A percentile compares a stretch with the other conserved stretches of the same genome.
These are phyloP conservation scores for Pammene fasciana DNA, from an alignment of 2,888 invertebrate genomes.

Conservation along the genomic window DNA sequence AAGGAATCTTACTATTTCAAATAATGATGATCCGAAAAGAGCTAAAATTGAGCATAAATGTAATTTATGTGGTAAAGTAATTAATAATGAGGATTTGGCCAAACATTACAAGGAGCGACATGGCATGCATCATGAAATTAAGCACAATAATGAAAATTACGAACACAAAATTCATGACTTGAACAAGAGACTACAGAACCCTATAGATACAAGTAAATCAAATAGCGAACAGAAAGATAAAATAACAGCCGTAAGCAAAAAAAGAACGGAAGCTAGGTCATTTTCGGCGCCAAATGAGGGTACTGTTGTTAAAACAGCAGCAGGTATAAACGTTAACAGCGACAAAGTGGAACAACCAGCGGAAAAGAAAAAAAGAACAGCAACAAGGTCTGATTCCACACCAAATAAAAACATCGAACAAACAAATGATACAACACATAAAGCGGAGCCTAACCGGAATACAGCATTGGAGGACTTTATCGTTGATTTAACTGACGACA, in stretches of 20 bases:
- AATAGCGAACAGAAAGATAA: not conserved
- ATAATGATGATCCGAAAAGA: not conserved
- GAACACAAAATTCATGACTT: not conserved
- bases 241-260: not conserved
- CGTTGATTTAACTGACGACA: constrained; percentile 12
- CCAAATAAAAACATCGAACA: not conserved
- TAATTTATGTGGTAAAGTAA: not conserved
- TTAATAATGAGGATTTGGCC: not conserved
- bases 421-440: not conserved
- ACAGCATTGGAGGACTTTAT: not conserved
- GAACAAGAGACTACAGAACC: not conserved
- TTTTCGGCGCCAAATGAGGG: not conserved
- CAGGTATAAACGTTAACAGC: not conserved
- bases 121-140: not conserved
- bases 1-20: not conserved
- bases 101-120: not conserved
- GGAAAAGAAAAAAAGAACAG: not conserved
- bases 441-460: not conserved
- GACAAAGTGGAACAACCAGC: not conserved
- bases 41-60: not conserved
- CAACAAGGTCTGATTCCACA: not conserved
- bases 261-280: not conserved
- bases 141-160: constrained; percentile 8
- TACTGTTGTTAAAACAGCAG: not conserved
- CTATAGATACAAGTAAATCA: not conserved